Evolutionary conservation across 1,140 invertebrate genomes (phyloP).

Genomic region (Heterodera schachtii): DNA sequence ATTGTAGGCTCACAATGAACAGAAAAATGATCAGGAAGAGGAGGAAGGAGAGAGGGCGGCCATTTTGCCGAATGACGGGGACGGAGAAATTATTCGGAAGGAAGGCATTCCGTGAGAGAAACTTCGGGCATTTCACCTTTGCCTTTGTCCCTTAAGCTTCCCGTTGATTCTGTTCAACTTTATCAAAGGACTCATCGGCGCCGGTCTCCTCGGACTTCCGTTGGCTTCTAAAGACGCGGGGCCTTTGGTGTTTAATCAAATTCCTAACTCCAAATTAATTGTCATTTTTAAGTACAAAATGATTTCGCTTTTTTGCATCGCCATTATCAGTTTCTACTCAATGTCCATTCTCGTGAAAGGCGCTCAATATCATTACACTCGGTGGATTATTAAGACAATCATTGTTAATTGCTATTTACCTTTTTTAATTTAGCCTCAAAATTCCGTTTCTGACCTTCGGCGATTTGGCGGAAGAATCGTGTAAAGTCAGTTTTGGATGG

Average conservation of each 20-base stretch:
- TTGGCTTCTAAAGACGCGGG: constrained; percentile 61
- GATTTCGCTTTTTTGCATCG: constrained; percentile 48
- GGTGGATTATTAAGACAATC: constrained; percentile 7
- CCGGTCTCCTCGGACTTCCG: constrained; percentile 56
- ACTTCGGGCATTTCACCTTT: too few species aligned
- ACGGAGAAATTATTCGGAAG: neutral
- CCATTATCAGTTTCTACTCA: constrained; percentile 55
- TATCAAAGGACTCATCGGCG: constrained; percentile 55
- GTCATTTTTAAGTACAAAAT: constrained; percentile 34
- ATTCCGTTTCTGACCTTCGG: constrained; percentile 51
- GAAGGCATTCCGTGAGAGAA: neutral
- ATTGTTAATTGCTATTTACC: neutral
- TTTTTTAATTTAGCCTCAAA: constrained; percentile 34
- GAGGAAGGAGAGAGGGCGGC: neutral
- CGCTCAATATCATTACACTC: constrained; percentile 54
- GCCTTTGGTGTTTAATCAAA: constrained; percentile 33
- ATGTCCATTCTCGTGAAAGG: constrained; percentile 60
- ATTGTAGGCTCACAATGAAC: neutral
- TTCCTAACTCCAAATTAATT: neutral
- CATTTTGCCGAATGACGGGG: neutral
- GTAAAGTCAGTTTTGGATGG: constrained; percentile 47
- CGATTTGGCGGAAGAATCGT: constrained; percentile 52
- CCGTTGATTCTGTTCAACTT: constrained; percentile 45
- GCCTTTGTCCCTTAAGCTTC: constrained; percentile 7
- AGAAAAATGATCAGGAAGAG: neutral